Base-by-base conservation (phyloP, 2,797 vertebrate genomes). In the Chrysocyon brachyurus region DNA sequence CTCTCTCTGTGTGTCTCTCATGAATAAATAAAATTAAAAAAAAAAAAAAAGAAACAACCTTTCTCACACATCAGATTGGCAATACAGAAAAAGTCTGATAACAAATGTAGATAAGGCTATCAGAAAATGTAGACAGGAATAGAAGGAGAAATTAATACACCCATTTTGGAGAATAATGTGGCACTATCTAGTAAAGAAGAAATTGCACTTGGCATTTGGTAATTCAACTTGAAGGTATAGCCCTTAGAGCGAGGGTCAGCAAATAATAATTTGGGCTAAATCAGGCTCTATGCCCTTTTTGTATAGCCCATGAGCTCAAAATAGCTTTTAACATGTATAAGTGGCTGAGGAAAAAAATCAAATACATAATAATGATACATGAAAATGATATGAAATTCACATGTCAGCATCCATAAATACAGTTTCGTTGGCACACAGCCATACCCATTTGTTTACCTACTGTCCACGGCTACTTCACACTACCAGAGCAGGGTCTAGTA, bases 301-400 rank as follows among this genome's bases (percentile, higher is more conserved):
- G 3, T 33, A 57, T 33, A 22, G 28, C 40, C 54, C 64, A 66
- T 24, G 36, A 72, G 2, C 28, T 81, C 40, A 21, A 49, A 73
- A 77, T 28, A 19, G n/a, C 61, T 81, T 78, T 95, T 68, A n/a
- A 46, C 10, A 88, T 83, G 89, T 63, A 57, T 78, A 78, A 95
- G 57, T 59, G 17, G 36, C 54, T 22, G 2, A 36, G 24, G 22
- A 26, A 31, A 81, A 56, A 63, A 15, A 36, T 66, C 56, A 86
- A 84, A 78, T 49, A 54, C 82, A 59, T 72, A 64, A 77, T 59
- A 93, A 92, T 63, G 81, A 81, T 17, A 66, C 54, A 12, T 26
- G 46, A 88, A 77, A 87, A 82, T 85, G 87, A 91, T 79, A 31
- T 66, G 82, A 94, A 87, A 79, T 88, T 90, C 33, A 75, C 75